Percentiles rank a stretch among this genome's conserved stretches.
Conservation (phyloP, 2,797 vertebrate species). For the Tachyglossus aculeatus region DNA sequence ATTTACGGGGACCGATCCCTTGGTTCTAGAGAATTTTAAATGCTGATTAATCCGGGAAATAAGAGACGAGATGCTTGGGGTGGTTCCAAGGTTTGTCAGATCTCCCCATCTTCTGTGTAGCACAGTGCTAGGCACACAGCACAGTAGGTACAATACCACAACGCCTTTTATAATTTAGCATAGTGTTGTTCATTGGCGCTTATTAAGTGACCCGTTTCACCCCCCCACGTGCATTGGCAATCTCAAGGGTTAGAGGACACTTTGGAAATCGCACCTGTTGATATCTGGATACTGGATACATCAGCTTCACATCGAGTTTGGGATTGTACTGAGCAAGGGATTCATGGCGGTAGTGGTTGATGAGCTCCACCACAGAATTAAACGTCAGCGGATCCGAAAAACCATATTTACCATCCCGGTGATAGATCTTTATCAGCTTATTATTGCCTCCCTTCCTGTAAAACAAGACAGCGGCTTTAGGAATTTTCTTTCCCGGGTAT, state of each 20-base stretch:
- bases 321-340: slow-evolving; percentile 95
- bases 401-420: slow-evolving; percentile 90
- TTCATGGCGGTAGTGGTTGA: slow-evolving; percentile 92
- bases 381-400: slow-evolving; percentile 96
- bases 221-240: background rate
- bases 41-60: too few relatives aligned
- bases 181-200: too few relatives aligned
- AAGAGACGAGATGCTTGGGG: too few relatives aligned
- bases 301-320: slow-evolving; percentile 91
- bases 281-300: slow-evolving; percentile 87
- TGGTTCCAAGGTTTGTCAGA: too few relatives aligned
- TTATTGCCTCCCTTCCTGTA: slow-evolving; percentile 95
- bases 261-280: slow-evolving; percentile 75
- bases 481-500: too few relatives aligned
- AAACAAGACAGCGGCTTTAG: slow-evolving; percentile 54
- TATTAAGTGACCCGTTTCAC: too few relatives aligned
- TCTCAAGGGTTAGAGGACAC: background rate
- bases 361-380: slow-evolving; percentile 92
- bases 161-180: too few relatives aligned
- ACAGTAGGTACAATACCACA: too few relatives aligned
- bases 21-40: too few relatives aligned
- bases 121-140: background rate
- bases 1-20: too few relatives aligned
- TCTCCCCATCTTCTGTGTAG: too few relatives aligned
- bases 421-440: slow-evolving; percentile 97